Base-by-base conservation (phyloP, 2,888 invertebrate genomes). In the Stomorhina lunata region DNA sequence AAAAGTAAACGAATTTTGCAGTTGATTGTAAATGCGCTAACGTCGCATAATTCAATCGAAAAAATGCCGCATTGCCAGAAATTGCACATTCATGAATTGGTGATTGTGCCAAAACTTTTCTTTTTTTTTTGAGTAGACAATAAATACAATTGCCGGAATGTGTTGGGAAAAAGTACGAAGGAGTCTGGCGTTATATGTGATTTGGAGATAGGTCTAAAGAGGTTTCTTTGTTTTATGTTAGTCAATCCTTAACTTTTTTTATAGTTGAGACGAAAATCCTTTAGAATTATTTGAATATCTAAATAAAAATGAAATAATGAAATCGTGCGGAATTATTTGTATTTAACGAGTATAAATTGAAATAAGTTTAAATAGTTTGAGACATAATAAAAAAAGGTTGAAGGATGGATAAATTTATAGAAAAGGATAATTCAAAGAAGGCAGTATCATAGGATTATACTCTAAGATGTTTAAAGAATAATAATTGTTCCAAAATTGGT, bases 1-100 rank as follows among this genome's bases (percentile, higher is more conserved):
- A 32, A 40, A 37, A 50, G n/a, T 20, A 27, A 76, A 43, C 7
- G n/a, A 57, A 45, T 34, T 43, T 77, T 53, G 22, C 55, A 22
- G 69, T 80, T 71, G 76, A 75, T 79, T 79, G 69, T 71, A 73
- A 81, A 71, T 78, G 73, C 81, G 81, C 81, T 73, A 80, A 80
- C 80, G 83, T 83, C 80, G 80, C 80, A 83, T 80, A 83, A 84
- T 83, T 83, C 80, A 80, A 82, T 75, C 79, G 79, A 68, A 75
- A 83, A 81, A 84, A 78, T 81, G 81, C 81, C 83, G 83, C 81
- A 84, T 84, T 81, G 83, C 83, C 83, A 78, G 78, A 81, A 84
- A 84, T 81, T 84, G 83, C 81, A 78, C 81, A 78, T 71, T 81
- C 71, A 84, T 76, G 78, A 80, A 80, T n/a, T 80, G 77, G 73